phyloP scores from a whole-genome alignment of 2,888 invertebrate genomes.

The Girardia tigrina region DNA sequence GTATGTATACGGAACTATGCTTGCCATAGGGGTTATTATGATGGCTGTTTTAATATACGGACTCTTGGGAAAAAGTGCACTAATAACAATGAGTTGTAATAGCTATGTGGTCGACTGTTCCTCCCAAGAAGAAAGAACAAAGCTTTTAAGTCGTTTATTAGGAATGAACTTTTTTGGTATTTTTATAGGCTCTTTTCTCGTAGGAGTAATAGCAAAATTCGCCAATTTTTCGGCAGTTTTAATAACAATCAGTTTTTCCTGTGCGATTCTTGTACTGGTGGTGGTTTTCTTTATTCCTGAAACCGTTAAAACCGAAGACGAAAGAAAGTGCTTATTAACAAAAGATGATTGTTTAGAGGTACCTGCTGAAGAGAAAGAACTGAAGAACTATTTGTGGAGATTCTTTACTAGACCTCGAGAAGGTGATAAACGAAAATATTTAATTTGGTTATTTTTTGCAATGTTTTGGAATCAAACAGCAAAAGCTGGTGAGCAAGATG shows the following conservation, averaged over 20 bases:
- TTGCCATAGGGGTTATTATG: constrained; percentile 39
- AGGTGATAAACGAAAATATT: constrained; percentile 15
- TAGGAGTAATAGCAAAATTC: constrained; percentile 37
- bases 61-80: constrained; percentile 47
- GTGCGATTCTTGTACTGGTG: constrained; percentile 17
- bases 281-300: constrained; percentile 30
- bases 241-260: constrained; percentile 21
- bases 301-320: constrained; percentile 5
- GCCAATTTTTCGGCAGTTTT: constrained; percentile 3
- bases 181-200: constrained; percentile 44
- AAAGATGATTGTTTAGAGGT: not conserved
- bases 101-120: constrained; percentile 47
- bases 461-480: constrained; percentile 43
- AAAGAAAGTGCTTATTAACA: not conserved
- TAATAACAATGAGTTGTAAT: constrained; percentile 50
- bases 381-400: constrained; percentile 21
- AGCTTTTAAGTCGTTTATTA: constrained; percentile 43
- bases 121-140: constrained; percentile 42
- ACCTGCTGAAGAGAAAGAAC: not conserved
- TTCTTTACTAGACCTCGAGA: constrained; percentile 29
- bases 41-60: constrained; percentile 45
- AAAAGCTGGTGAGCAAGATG: constrained; percentile 48
- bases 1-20: not conserved
- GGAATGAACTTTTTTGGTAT: constrained; percentile 49
- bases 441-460: constrained; percentile 41